phyloP scores from a whole-genome alignment of 2,113 vertebrate genomes.

The Anas platyrhynchos region DNA sequence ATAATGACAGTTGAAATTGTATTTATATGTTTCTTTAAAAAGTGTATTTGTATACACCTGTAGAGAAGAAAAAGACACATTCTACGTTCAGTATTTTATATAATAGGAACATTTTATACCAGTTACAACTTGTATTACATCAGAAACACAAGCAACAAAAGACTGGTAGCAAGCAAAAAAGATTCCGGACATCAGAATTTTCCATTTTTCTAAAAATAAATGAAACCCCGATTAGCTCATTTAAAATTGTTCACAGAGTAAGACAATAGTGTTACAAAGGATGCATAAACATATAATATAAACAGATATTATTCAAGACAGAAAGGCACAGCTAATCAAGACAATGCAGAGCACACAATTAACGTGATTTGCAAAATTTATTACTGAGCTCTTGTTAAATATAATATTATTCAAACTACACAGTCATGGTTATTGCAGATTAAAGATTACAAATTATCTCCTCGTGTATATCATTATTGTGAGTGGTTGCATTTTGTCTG shows the following conservation, averaged over 20 bases:
- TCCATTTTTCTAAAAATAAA: not conserved
- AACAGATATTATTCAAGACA: constrained; percentile 15
- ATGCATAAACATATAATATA: constrained; percentile 14
- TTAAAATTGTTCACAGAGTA: not conserved
- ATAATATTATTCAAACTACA: constrained; percentile 63
- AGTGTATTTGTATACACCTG: not conserved
- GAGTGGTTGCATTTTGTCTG: constrained; percentile 61
- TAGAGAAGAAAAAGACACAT: not conserved
- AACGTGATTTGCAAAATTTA: constrained; percentile 64
- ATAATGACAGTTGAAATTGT: not conserved
- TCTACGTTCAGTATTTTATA: not conserved
- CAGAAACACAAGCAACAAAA: constrained; percentile 35
- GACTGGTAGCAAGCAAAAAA: not conserved
- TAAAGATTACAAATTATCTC: constrained; percentile 65
- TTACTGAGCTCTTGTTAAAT: constrained; percentile 59
- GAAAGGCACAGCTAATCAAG: constrained; percentile 61
- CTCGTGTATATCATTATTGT: constrained; percentile 60
- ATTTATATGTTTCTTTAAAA: constrained; percentile 16
- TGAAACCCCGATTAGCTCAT: not conserved
- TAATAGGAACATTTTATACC: not conserved
- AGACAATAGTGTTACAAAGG: not conserved
- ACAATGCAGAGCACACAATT: constrained; percentile 46
- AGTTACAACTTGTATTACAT: not conserved
- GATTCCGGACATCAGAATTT: not conserved
- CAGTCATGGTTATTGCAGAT: constrained; percentile 51